Evolutionary conservation across 2,888 invertebrate species (phyloP).

Genomic region (Protodeltote pygarga): DNA sequence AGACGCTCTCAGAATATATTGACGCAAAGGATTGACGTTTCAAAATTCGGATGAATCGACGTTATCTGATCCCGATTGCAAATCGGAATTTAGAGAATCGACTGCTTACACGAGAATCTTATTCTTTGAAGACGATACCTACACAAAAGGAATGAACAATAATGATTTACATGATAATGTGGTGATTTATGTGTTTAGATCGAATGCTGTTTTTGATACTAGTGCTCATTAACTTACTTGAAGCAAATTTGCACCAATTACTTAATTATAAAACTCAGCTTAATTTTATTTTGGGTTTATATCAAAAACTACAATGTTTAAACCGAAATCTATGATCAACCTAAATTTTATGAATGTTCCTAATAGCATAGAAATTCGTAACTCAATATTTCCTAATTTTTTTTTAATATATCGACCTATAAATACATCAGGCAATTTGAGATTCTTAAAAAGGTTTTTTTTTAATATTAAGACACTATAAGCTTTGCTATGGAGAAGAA

Average conservation of each 20-base stretch:
- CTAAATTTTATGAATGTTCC: background rate
- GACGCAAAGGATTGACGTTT: background rate
- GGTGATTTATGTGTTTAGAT: background rate
- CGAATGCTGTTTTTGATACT: background rate
- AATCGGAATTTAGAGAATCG: conserved; percentile 7
- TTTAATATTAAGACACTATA: conserved; percentile 8
- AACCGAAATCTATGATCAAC: too few species aligned
- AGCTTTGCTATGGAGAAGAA: conserved; percentile 14
- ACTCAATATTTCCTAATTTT: background rate
- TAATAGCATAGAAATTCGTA: background rate
- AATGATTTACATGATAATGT: conserved; percentile 1
- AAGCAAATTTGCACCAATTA: too few species aligned
- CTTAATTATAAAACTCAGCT: too few species aligned
- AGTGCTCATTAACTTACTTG: too few species aligned
- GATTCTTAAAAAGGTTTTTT: conserved; percentile 33
- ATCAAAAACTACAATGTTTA: too few species aligned
- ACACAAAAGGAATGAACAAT: background rate
- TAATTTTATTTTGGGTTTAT: too few species aligned
- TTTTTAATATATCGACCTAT: conserved; percentile 4
- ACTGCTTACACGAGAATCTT: conserved; percentile 1
- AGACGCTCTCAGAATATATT: too few species aligned
- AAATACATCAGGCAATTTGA: conserved; percentile 25
- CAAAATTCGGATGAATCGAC: background rate
- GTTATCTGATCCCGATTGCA: background rate
- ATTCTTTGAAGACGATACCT: background rate